Conservation (phyloP, 2,888 invertebrate species). For the Minunthozetes semirufus region DNA sequence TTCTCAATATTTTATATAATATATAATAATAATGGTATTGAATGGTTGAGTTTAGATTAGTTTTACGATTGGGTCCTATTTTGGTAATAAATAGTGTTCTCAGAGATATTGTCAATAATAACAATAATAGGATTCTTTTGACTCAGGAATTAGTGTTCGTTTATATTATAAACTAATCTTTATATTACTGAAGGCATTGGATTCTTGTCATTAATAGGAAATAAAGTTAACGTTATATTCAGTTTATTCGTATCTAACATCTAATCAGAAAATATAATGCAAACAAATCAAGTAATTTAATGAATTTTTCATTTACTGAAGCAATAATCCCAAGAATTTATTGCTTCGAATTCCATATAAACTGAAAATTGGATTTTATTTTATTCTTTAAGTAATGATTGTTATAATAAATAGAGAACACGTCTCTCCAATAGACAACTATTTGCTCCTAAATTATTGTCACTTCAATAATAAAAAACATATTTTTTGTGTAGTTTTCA, state of each 20-base stretch:
- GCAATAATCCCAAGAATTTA: not conserved
- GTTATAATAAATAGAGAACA: conserved; percentile 1
- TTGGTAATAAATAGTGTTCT: not conserved
- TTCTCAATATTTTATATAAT: no score
- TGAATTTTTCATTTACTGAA: conserved; percentile 3
- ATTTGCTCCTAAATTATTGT: not conserved
- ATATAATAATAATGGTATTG: no score
- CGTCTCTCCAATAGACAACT: not conserved
- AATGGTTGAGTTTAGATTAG: no score
- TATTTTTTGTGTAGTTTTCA: no score
- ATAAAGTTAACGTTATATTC: no score
- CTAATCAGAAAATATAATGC: no score
- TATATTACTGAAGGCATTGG: not conserved
- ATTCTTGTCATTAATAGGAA: not conserved
- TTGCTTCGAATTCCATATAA: not conserved
- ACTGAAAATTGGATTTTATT: conserved; percentile 1
- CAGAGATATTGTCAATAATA: not conserved
- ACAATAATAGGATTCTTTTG: not conserved
- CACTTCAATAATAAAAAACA: not conserved
- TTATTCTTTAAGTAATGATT: conserved; percentile 2
- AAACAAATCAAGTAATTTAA: not conserved
- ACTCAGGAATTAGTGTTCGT: not conserved
- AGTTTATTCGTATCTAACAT: no score
- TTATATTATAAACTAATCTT: not conserved
- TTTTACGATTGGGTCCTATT: no score